Evolutionary conservation across 2,888 invertebrate species (phyloP).

Genomic region (Trissolcus japonicus): DNA sequence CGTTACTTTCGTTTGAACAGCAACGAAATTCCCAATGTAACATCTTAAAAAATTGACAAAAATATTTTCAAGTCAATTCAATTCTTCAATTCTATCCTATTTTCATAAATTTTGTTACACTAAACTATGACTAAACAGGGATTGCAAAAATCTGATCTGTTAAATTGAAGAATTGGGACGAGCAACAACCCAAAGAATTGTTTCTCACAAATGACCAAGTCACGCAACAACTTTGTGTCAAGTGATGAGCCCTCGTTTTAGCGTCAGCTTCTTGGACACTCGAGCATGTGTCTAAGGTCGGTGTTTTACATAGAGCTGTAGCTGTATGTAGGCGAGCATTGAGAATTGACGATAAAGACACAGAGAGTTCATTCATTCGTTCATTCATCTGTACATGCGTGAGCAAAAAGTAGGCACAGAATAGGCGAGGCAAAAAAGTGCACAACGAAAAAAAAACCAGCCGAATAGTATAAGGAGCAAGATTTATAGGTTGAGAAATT

Average conservation of each 20-base stretch:
- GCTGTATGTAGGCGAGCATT: slow-evolving; percentile 62
- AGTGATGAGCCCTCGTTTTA: slow-evolving; percentile 29
- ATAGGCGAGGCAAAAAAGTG: slow-evolving; percentile 1
- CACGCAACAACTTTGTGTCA: slow-evolving; percentile 36
- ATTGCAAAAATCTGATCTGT: too few species aligned
- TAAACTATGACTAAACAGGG: too few species aligned
- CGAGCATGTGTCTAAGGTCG: slow-evolving; percentile 50
- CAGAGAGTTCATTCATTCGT: slow-evolving; percentile 71
- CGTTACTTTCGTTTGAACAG: too few species aligned
- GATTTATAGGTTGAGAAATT: neutral
- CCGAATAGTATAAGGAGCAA: neutral
- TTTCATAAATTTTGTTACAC: too few species aligned
- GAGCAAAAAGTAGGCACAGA: slow-evolving; percentile 1
- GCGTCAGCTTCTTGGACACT: slow-evolving; percentile 38
- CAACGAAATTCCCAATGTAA: too few species aligned
- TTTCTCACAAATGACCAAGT: slow-evolving; percentile 16
- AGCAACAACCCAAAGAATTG: neutral
- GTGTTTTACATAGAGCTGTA: slow-evolving; percentile 58
- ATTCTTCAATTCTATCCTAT: too few species aligned
- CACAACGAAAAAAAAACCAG: neutral
- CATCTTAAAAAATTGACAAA: too few species aligned
- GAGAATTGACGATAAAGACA: slow-evolving; percentile 67
- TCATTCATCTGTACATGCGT: slow-evolving; percentile 45
- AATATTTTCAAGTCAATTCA: too few species aligned
- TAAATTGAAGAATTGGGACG: too few species aligned